These are phyloP conservation scores for Streptopelia turtur DNA, from an alignment of 2,797 vertebrate species.

Conservation along the genomic window DNA sequence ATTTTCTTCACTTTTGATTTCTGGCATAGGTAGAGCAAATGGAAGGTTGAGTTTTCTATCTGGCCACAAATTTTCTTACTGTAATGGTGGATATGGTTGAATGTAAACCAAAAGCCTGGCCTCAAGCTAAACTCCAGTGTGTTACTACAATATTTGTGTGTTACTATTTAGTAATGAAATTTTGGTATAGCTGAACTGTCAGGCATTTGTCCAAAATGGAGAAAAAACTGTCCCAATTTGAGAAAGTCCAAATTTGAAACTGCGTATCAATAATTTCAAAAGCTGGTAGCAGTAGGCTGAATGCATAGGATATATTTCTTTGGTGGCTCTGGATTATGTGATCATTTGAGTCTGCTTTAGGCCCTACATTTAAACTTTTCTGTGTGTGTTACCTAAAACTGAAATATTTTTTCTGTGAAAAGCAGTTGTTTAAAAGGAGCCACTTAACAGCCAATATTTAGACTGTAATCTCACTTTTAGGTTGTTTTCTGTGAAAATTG, in stretches of 20 bases:
- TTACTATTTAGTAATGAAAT: neutral
- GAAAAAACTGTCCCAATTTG: neutral
- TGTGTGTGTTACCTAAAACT: neutral
- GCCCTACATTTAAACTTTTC: neutral
- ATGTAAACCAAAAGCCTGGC: neutral
- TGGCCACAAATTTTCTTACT: neutral
- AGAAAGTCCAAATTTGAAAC: neutral
- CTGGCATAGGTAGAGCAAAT: neutral
- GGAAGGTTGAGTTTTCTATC: neutral
- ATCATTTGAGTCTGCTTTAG: neutral
- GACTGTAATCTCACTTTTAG: neutral
- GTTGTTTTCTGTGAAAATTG: neutral
- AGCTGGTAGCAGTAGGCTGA: neutral
- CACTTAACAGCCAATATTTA: neutral
- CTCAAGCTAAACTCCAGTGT: neutral
- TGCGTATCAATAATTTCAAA: neutral
- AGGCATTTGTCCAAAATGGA: neutral
- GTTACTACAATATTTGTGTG: neutral
- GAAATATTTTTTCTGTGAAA: neutral
- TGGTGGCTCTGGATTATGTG: neutral
- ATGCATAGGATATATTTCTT: neutral
- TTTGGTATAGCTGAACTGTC: neutral
- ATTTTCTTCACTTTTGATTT: neutral
- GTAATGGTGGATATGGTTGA: neutral
- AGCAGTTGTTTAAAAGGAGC: neutral